Evolutionary conservation across 2,888 invertebrate genomes (phyloP).

Genomic region (Lycophotia porphyrea): DNA sequence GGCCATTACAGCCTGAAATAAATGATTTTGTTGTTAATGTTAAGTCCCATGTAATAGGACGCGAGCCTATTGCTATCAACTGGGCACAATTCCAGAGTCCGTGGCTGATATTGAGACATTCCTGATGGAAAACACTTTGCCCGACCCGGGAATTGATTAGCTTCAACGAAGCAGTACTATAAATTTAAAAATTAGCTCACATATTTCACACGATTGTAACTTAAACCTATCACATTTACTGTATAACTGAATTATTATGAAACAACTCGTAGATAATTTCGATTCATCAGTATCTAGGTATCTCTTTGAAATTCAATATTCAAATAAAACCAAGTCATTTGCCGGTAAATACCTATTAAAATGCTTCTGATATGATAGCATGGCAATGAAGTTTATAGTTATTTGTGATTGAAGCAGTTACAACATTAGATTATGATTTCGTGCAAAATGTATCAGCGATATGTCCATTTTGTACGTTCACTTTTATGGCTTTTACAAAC

Average conservation of each 20-base stretch:
- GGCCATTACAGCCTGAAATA: too few species aligned
- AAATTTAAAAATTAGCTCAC: not conserved
- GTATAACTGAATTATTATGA: not conserved
- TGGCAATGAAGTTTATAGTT: not conserved
- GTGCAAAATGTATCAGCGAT: not conserved
- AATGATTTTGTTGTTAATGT: too few species aligned
- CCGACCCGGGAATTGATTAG: too few species aligned
- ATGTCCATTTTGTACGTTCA: not conserved
- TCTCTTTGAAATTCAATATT: constrained; percentile 29
- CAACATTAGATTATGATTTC: not conserved
- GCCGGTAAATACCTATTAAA: constrained; percentile 14
- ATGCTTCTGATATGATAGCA: not conserved
- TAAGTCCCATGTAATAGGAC: too few species aligned
- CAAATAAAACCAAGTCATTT: constrained; percentile 6
- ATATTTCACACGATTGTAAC: constrained; percentile 2
- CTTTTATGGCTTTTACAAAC: too few species aligned
- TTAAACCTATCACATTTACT: not conserved
- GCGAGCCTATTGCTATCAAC: too few species aligned
- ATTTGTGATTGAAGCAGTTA: constrained; percentile 3
- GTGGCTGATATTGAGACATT: too few species aligned
- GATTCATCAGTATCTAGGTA: constrained; percentile 12
- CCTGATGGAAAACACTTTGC: too few species aligned
- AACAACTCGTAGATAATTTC: constrained; percentile 3
- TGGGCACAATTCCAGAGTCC: too few species aligned
- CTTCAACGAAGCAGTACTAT: too few species aligned